A percentile compares a stretch with the other conserved stretches of the same genome.
phyloP scores from a whole-genome alignment of 2,888 invertebrate genomes.

The Shargacucullia verbasci region DNA sequence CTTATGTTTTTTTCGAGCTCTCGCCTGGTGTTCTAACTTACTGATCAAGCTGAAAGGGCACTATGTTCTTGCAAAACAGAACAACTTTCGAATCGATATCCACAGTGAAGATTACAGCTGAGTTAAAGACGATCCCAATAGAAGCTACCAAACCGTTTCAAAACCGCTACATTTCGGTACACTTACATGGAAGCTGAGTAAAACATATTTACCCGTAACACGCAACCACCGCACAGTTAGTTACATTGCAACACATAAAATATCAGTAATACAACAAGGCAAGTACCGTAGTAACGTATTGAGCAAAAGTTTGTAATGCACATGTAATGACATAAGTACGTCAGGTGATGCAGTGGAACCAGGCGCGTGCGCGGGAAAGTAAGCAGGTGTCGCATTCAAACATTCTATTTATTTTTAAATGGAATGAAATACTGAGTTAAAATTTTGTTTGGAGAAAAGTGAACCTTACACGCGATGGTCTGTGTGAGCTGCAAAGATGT shows the following conservation, averaged over 20 bases:
- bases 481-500: no score
- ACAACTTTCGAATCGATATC: no score
- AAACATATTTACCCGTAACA: constrained; percentile 11
- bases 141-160: constrained; percentile 2
- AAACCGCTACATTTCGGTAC: background rate
- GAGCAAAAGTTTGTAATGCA: constrained; percentile 4
- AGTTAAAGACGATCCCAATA: no score
- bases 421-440: no score
- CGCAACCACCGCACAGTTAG: constrained; percentile 18
- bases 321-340: constrained; percentile 5
- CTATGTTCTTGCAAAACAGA: no score
- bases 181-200: constrained; percentile 19
- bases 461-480: no score
- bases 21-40: no score
- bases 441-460: no score
- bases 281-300: constrained; percentile 8
- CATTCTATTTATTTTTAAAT: no score
- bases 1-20: no score
- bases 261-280: constrained; percentile 4
- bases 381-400: background rate
- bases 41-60: no score
- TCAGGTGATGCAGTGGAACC: background rate
- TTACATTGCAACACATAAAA: constrained; percentile 6
- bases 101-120: no score
- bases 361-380: background rate